Evolutionary conservation across 2,797 vertebrate genomes (phyloP), one percentile per base, ranked within the genome.

Genomic region (Varecia variegata): DNA sequence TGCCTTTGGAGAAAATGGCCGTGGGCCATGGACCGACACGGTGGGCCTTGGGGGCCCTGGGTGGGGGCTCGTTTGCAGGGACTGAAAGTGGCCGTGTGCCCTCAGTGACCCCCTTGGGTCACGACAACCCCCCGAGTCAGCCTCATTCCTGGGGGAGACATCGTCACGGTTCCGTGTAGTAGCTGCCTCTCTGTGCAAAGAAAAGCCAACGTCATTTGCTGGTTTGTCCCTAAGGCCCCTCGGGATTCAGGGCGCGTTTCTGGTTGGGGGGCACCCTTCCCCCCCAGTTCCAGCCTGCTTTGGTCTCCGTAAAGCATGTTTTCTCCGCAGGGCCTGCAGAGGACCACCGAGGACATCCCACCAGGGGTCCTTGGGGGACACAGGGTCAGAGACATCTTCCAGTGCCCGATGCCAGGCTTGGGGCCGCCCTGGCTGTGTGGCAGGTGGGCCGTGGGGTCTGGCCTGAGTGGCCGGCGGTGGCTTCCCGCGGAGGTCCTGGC

Each of bases 271-370:
- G 8, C 4, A 12, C 2, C 62, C 30, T 32, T 35, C 23, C 43
- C 52, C 52, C 54, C 45, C 25, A 5, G 38, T 18, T 80, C 40
- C 32, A 10, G 60, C 58, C 15, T 3, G 4, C n/a, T 47, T 17
- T 25, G 25, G 35, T 8, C 3, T 70, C 82, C 0, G 0, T 21
- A 3, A 30, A 30, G 11, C 76, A 20, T 0, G 0, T 54, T n/a
- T 77, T 87, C 40, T 73, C 85, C 23, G 10, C 3, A 14, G 10
- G 15, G 12, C 40, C 5, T 14, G 43, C 65, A 52, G 47, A 52
- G 32, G 65, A 67, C 17, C 15, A 18, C n/a, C 0, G 8, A 35
- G n/a, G n/a, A 67, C 32, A 67, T 73, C 13, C 23, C 2, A 14
- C 11, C 38, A 40, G 35, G 52, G 47, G 6, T 2, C 18, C 20